Base-by-base conservation (phyloP, 2,888 invertebrate genomes). In the Phyto melanocephala region DNA sequence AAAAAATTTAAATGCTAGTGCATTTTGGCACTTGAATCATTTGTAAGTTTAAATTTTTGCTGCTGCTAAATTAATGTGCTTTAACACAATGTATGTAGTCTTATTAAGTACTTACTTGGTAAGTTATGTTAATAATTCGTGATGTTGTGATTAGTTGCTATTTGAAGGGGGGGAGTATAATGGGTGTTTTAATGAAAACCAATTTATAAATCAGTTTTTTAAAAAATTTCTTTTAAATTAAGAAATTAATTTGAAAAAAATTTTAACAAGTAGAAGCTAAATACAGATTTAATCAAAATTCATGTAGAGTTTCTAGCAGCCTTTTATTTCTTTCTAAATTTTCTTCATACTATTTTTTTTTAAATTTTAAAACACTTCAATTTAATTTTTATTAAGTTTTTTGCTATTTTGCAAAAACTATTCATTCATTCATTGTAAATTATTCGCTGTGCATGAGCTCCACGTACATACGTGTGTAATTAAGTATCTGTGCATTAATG, bases 381-480 rank as follows among this genome's bases (percentile, higher is more conserved):
- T 56, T 15, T 17, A 6, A 56, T 68, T 52, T n/a, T n/a, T 54
- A 11, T 47, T 28, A 28, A 28, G 10, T 68, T 42, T 56, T 11
- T 54, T 37, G 11, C 28, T 37, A 15, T 65, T 45, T 42, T 65
- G 15, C 7, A 67, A 24, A 37, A 28, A 28, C 65, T 37, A 58
- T 67, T 75, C 45, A 37, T 24, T 75, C 24, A 56, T 62, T 28
- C n/a, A 65, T 17, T 37, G 15, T 47, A 1, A 15, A 1, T 54
- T 28, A 1, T 58, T 40, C 11, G 11, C 13, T 52, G 28, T 52
- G 33, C 35, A 28, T 65, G 2, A 54, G 40, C 22, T 54, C 11
- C 33, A 20, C n/a, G n/a, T n/a, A n/a, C 42, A n/a, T 40, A 52
- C 50, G 50, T 45, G 28, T 60, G 20, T 42, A 52, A 60, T 68